Evolutionary conservation across 2,888 invertebrate species (phyloP), one percentile per base, ranked within the genome.

Genomic region (Andrena dorsata): DNA sequence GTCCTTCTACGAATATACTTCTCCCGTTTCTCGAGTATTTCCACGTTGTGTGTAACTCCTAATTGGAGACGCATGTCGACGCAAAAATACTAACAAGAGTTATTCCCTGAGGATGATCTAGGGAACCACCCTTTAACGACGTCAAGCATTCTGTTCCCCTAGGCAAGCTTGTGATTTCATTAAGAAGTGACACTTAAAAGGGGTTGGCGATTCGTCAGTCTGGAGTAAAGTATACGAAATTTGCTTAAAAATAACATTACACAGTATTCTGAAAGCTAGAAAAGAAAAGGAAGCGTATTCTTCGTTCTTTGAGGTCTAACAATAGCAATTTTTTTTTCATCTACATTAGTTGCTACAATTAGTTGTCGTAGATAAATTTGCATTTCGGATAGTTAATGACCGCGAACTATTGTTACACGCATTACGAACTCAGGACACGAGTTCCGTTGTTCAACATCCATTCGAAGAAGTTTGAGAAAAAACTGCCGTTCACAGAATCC

Each of bases 31-130:
- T 72, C 68, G 72, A 83, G 84, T 35, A 66, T 20, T 28, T 51
- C 35, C 56, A 56, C 58, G 28, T 61, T 51, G 69, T 56, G 80
- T 58, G 65, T 75, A 72, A 70, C 56, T 63, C 74, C 83, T 84
- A 84, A 84, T 84, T 78, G 83, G 83, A 72, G 72, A 83, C 75
- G 84, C 71, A 77, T 64, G 76, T 58, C 68, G 26, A 49, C 64
- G 60, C 53, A 82, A 80, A 70, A 76, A 69, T 30, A 64, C 53
- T n/a, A 32, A 28, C 26, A 28, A 75, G 75, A 30, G 58, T 49
- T 35, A 30, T 60, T 60, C 51, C 23, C 8, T 4, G 7, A 26
- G 53, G 53, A 61, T 28, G 41, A 64, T 63, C 49, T 32, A n/a
- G 26, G n/a, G 32, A 58, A 2, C 49, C 41, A 53, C 49, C 49